Evolutionary conservation across 37 sponge, comb jelly and placozoan species (phyloP), one percentile per base, ranked within the genome.

Genomic region (Diacarnus erythraeanus): DNA sequence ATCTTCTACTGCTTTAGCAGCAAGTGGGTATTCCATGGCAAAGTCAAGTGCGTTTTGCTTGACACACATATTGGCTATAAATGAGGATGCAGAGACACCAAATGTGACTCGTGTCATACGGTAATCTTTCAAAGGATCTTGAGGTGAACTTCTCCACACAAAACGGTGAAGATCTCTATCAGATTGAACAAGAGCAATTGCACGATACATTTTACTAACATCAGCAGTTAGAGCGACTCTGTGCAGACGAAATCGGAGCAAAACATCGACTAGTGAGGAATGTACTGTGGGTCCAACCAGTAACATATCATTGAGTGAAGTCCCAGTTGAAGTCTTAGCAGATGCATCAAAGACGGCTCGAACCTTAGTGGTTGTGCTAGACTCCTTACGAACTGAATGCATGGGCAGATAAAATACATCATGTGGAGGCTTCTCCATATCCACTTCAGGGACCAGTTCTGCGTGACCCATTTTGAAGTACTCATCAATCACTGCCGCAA

Each of bases 71-170:
- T 83, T 83, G 1, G 76, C 83, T n/a, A 75, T 51, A 39, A 83
- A 83, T 5, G 85, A 77, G n/a, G n/a, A n/a, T n/a, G n/a, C n/a
- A 2, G 85, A 84, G 36, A 85, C 73, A 37, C 86, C 86, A 40
- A 85, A 85, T 51, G 79, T 72, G 51, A 85, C 31, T 23, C 79
- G 78, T 23, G 86, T 85, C 78, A 85, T 78, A 9, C 73, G 78
- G 64, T 59, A 78, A 40, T 84, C 78, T 63, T 40, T 69, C 33
- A n/a, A n/a, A 5, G 10, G 30, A 3, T 38, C 71, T 15, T 47
- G 29, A n/a, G 61, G 59, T 44, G 40, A 21, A 25, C 57, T 69
- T 34, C 70, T 51, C 85, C 78, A 84, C 12, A 84, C 72, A 44
- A 84, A 84, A 26, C 85, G 60, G 25, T 77, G 78, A n/a, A 84